A percentile compares a stretch with the other conserved stretches of the same genome.
These are phyloP conservation scores for Odontamblyopus rebecca DNA, from an alignment of 2,797 vertebrate genomes.

Conservation along the genomic window DNA sequence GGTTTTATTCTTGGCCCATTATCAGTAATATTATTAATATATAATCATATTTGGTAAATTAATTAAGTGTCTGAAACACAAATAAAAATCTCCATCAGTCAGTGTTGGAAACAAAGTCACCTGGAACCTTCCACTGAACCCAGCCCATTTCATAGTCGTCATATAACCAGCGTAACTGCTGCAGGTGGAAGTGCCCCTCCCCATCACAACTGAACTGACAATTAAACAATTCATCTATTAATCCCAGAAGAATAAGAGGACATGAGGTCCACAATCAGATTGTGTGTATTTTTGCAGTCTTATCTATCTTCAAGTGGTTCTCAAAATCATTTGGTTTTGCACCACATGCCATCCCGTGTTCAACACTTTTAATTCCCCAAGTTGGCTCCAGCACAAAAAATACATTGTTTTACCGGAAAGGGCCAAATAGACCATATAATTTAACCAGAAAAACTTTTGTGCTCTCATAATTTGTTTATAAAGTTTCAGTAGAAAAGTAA, in stretches of 20 bases:
- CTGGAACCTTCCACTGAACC: constrained; percentile 45
- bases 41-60: too few species aligned
- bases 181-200: constrained; percentile 12
- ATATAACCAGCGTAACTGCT: constrained; percentile 41
- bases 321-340: background rate
- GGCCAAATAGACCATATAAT: too few species aligned
- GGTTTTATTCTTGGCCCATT: background rate
- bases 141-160: constrained; percentile 54
- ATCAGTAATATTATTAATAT: background rate
- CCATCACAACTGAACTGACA: background rate
- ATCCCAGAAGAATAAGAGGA: background rate
- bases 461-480: background rate
- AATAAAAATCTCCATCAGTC: constrained; percentile 49
- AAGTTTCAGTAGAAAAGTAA: constrained; percentile 4
- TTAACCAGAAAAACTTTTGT: background rate
- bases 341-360: background rate
- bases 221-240: background rate
- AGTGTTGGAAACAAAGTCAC: constrained; percentile 46
- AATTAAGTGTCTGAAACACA: constrained; percentile 30
- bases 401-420: too few species aligned
- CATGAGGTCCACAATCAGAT: background rate
- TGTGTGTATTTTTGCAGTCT: background rate
- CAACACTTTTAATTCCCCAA: too few species aligned
- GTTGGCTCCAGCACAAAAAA: too few species aligned
- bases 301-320: background rate